Evolutionary conservation across 1,140 invertebrate genomes (phyloP).

Genomic region (Drosophila seguyi): DNA sequence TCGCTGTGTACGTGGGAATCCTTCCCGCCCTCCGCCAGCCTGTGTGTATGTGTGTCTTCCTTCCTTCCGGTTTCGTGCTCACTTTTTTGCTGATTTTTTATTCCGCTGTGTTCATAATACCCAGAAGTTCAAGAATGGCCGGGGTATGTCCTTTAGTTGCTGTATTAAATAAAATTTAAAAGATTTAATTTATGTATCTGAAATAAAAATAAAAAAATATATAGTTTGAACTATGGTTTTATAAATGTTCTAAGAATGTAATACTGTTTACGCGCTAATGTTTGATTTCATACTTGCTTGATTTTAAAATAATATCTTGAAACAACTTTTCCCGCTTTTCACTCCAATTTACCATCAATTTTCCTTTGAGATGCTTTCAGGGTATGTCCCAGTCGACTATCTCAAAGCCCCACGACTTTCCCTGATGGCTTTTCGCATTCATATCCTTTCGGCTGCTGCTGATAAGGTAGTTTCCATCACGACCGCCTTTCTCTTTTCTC

Average conservation of each 20-base stretch:
- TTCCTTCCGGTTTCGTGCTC: slow-evolving; percentile 81
- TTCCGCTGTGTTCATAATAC: slow-evolving; percentile 7
- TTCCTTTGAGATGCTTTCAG: too few species aligned
- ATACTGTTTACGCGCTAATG: too few species aligned
- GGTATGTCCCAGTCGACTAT: slow-evolving; percentile 7
- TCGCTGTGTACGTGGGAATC: slow-evolving; percentile 24
- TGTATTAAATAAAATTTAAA: not conserved
- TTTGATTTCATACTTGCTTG: too few species aligned
- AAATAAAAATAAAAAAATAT: not conserved
- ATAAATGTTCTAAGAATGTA: too few species aligned
- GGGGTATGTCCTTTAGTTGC: not conserved
- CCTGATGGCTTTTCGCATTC: slow-evolving; percentile 44
- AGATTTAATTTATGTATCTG: not conserved
- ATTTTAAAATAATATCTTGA: not conserved
- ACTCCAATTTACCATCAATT: not conserved
- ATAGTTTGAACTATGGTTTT: not conserved
- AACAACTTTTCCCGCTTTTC: not conserved
- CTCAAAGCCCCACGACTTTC: not conserved
- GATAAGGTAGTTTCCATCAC: slow-evolving; percentile 48
- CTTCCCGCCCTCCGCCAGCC: slow-evolving; percentile 18
- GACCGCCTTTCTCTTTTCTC: slow-evolving; percentile 12
- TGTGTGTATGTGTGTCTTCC: slow-evolving; percentile 66
- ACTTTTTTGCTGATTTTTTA: slow-evolving; percentile 47
- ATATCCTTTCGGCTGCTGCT: slow-evolving; percentile 44
- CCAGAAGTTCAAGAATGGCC: not conserved